Conservation (phyloP, 2,888 invertebrate genomes). For the Byasa hedistus region DNA sequence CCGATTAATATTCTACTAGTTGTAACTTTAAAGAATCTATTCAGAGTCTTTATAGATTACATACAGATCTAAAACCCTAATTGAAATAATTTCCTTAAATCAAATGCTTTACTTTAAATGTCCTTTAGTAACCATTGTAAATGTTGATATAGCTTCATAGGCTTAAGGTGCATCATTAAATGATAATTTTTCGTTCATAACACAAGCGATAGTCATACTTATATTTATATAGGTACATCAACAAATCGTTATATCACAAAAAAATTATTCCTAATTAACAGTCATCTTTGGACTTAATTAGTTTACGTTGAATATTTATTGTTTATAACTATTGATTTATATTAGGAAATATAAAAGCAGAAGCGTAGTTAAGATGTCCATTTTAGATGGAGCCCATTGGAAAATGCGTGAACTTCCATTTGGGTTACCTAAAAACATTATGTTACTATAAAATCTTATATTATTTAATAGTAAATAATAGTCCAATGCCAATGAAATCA, state of each 20-base stretch:
- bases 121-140: conserved; percentile 14
- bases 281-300: conserved; percentile 68
- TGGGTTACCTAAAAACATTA: conserved; percentile 79
- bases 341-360: conserved; percentile 50
- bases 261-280: conserved; percentile 66
- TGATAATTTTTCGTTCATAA: conserved; percentile 48
- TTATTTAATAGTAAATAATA: conserved; percentile 34
- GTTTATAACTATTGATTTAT: conserved; percentile 38
- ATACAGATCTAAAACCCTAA: conserved; percentile 11
- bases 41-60: conserved; percentile 14
- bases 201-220: conserved; percentile 52
- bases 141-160: conserved; percentile 38
- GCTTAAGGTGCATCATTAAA: conserved; percentile 49
- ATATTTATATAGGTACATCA: conserved; percentile 54
- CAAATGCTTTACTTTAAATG: conserved; percentile 13
- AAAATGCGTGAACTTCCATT: conserved; percentile 74
- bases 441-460: conserved; percentile 59
- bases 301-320: conserved; percentile 45
- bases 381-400: conserved; percentile 65
- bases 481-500: conserved; percentile 41
- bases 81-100: conserved; percentile 8
- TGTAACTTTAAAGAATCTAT: conserved; percentile 25
- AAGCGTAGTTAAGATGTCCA: conserved; percentile 63
- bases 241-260: conserved; percentile 73
- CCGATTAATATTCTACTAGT: conserved; percentile 22